phyloP scores from a whole-genome alignment of 2,888 invertebrate species.

The Orthosia gothica region DNA sequence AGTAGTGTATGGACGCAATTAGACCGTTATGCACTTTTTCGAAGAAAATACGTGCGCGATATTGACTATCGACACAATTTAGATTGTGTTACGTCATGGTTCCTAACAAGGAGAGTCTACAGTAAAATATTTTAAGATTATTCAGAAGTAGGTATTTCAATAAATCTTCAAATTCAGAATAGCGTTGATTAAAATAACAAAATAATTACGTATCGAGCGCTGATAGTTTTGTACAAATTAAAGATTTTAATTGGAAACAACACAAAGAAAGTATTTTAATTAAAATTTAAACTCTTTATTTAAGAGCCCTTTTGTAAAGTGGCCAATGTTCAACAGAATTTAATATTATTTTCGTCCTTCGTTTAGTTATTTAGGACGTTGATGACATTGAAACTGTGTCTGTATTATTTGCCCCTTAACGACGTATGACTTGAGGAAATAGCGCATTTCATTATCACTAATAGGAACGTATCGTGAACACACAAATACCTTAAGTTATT shows the following conservation, averaged over 20 bases:
- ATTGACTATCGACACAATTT: no score
- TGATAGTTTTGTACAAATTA: conserved; percentile 37
- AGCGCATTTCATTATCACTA: background rate
- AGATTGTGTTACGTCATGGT: no score
- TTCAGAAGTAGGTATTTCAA: no score
- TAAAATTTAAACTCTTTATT: conserved; percentile 37
- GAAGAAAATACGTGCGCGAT: no score
- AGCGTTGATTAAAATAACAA: conserved; percentile 42
- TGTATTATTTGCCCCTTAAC: background rate
- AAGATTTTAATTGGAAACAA: conserved; percentile 39
- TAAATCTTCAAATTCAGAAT: conserved; percentile 7
- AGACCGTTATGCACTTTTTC: no score
- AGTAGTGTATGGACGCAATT: no score
- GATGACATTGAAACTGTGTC: background rate
- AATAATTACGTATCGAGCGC: conserved; percentile 36
- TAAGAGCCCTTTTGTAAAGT: conserved; percentile 12
- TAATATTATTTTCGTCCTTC: conserved; percentile 6
- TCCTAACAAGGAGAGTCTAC: no score
- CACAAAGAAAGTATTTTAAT: conserved; percentile 51
- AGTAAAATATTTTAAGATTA: no score
- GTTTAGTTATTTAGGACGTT: conserved; percentile 9
- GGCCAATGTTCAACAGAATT: conserved; percentile 17
- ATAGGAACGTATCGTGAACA: background rate
- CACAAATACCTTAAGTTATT: background rate
- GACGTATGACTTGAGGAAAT: background rate